Percentiles rank a stretch among this genome's conserved stretches.
phyloP scores from a whole-genome alignment of 2,113 vertebrate species.

The Bos javanicus region DNA sequence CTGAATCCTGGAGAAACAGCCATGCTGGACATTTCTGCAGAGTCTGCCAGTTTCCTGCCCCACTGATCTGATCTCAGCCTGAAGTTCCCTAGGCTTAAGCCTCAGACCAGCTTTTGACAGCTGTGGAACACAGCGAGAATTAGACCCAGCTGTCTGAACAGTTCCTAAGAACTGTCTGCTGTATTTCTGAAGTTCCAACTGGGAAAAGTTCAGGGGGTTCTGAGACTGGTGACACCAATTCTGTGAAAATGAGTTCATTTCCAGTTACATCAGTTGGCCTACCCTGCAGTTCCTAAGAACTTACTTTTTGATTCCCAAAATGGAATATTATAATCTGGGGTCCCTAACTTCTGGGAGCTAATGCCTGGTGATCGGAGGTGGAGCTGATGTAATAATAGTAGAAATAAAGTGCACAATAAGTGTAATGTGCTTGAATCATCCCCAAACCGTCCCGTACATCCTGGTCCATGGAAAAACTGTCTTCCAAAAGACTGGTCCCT shows the following conservation, averaged over 20 bases:
- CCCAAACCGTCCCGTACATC: neutral
- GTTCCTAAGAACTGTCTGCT: neutral
- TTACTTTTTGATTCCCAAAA: neutral
- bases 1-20: neutral
- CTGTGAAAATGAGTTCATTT: neutral
- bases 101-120: neutral
- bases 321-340: neutral
- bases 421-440: neutral
- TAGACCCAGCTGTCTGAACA: neutral
- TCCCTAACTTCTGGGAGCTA: neutral
- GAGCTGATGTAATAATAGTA: neutral
- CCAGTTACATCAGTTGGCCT: neutral
- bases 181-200: neutral
- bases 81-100: neutral
- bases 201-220: neutral
- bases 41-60: neutral
- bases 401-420: neutral
- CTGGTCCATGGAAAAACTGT: neutral
- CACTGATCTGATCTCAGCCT: neutral
- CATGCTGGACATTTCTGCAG: neutral
- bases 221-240: neutral
- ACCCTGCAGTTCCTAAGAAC: neutral
- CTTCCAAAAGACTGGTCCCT: neutral
- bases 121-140: neutral
- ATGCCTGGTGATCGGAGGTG: neutral